Base-by-base conservation (phyloP, 2,113 vertebrate genomes). In the Mungos mungo region DNA sequence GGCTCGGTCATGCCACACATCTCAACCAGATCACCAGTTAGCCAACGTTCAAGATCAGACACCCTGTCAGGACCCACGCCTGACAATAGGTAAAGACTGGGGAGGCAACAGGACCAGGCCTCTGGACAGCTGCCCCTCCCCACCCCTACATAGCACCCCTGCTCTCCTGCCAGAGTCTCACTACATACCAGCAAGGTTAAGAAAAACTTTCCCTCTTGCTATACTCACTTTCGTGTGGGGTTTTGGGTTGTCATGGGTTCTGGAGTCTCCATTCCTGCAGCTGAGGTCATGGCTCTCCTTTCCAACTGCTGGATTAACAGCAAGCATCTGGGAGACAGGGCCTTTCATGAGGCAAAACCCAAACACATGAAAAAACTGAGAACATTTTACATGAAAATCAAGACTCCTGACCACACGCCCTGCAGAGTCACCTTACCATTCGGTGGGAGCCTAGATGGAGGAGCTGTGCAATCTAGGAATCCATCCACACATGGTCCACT, bases 381-480 rank as follows among this genome's bases (percentile, higher is more conserved):
- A 47, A 21, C 27, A 71, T 76, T 88, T 66, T 47, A 38, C 9
- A 10, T 38, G 33, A 90, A 93, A 96, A 79, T 72, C 33, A 57
- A 95, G 86, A 66, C 25, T 96, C 27, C 7, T 33, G 38, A 79
- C 5, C 25, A 19, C n/a, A 29, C 29, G 29, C n/a, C 41, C 18
- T 41, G 31, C 25, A 7, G 11, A 38, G 27, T 33, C 72, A 80
- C 19, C 23, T 95, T 91, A 50, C 83, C 33, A 7, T 93, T 96
- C 69, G 31, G 69, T 41, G 65, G 5, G 4, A 89, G 57, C 25
- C 18, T 57, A 31, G n/a, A 38, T 16, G 0, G 7, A 92, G 65
- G 21, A 94, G 21, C 76, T 35, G 31, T 83, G 77, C 35, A 29
- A 71, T 93, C 65, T n/a, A 92, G 89, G 95, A 92, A 80, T 77